phyloP scores from a whole-genome alignment of 2,888 invertebrate species.

The Agapostemon virescens region DNA sequence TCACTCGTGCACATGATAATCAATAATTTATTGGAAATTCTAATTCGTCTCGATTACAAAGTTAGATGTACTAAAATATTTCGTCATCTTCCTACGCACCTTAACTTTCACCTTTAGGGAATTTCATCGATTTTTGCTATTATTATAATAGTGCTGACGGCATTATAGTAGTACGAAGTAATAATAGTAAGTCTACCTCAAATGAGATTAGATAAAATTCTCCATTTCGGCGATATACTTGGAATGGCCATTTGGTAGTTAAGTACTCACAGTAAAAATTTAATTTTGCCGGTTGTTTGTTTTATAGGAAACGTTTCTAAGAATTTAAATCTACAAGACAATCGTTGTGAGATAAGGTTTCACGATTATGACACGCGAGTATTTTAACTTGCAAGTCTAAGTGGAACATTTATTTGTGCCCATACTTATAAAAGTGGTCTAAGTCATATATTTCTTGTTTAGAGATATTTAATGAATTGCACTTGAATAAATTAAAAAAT shows the following conservation, averaged over 20 bases:
- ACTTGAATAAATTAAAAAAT: no score
- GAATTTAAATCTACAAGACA: not conserved
- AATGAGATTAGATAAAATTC: not conserved
- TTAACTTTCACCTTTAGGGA: slow-evolving; percentile 4
- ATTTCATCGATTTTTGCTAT: slow-evolving; percentile 6
- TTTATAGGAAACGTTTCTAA: not conserved
- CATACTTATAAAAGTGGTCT: no score
- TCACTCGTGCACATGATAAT: not conserved
- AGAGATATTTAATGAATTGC: no score
- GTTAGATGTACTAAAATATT: not conserved
- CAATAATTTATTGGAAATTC: not conserved
- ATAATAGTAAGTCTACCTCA: not conserved
- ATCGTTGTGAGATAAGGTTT: not conserved
- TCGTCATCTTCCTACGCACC: not conserved
- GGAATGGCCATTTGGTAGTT: not conserved
- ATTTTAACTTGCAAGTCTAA: not conserved
- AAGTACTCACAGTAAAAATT: not conserved
- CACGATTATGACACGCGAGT: not conserved
- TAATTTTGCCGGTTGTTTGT: not conserved
- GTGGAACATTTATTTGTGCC: no score
- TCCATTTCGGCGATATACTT: not conserved
- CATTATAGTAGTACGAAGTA: not conserved
- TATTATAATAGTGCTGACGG: not conserved
- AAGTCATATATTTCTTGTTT: no score
- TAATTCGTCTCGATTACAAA: not conserved